Conservation (phyloP, 2,888 invertebrate genomes). For the Drosophila mimica region DNA sequence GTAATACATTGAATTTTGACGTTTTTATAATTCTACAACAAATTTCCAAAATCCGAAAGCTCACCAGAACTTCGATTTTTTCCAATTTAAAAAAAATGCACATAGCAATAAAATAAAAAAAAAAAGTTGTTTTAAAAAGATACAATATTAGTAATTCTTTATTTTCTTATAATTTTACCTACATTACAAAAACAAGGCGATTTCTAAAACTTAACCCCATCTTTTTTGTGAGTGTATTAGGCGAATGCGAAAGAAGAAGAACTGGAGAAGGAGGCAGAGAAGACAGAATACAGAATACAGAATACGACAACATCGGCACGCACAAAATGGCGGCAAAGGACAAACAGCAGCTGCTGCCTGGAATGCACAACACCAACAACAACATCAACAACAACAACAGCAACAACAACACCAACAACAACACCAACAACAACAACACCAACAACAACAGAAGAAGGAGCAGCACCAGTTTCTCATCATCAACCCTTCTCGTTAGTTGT, state of each 20-base stretch:
- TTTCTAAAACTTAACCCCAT: background rate
- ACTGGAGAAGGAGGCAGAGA: background rate
- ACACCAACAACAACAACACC: conserved; percentile 10
- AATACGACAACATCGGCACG: conserved; percentile 46
- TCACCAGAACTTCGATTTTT: background rate
- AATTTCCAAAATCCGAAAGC: no score
- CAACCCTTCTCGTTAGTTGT: conserved; percentile 52
- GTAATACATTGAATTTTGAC: background rate
- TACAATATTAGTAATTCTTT: background rate
- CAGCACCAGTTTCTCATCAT: conserved; percentile 32
- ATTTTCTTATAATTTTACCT: background rate
- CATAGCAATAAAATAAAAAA: accelerated
- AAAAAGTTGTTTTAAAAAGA: background rate
- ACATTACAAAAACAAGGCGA: background rate
- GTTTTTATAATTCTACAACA: background rate
- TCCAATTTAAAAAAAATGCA: background rate
- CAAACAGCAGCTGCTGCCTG: conserved; percentile 76
- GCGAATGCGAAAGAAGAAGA: conserved; percentile 6
- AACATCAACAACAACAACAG: conserved; percentile 12
- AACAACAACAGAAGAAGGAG: background rate
- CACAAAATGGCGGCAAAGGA: conserved; percentile 80
- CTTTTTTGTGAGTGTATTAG: background rate
- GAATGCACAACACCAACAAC: conserved; percentile 32
- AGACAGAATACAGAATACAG: conserved; percentile 1
- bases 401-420: conserved; percentile 17